Base-by-base conservation (phyloP, 1,140 invertebrate species). In the Laupala kohalensis region DNA sequence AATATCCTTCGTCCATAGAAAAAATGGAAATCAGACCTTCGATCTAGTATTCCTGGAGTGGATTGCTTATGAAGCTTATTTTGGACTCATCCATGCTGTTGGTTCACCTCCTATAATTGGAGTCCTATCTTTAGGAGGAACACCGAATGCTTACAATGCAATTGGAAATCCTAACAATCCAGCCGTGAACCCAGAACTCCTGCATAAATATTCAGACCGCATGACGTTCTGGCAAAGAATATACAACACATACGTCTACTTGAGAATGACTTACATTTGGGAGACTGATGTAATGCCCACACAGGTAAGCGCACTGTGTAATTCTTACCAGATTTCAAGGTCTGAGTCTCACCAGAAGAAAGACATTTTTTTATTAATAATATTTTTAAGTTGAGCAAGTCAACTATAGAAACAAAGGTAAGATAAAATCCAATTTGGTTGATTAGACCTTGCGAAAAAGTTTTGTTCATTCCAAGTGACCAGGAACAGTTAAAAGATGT, bases 191-290 rank as follows among this genome's bases (percentile, higher is more conserved):
- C 78, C 78, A 0, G 19, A 65, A 3, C 30, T 75, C 5, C 69
- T 76, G 0, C 67, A 75, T n/a, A 63, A 69, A 4, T 76, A 73
- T 66, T 67, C 72, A 6, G 74, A 77, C 24, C 19, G 71, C 19
- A 78, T 78, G 77, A 77, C 67, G 15, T 77, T 79, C 30, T 64
- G 29, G 5, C 69, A 79, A 69, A 68, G 78, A 26, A 2, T 74
- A 0, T 28, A 66, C 6, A 78, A 77, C 69, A 65, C 67, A 4
- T 53, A 30, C 1, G 24, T 63, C n/a, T 70, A 25, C 1, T 25
- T 70, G 23, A 62, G 69, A 37, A 25, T 63, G 24, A 53, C 26
- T 29, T 62, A 53, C 9, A 9, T 13, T 4, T 53, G 37, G 37
- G 9, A 53, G 9, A 13, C 9, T 9, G 19, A 9, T 13, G 19